These are phyloP conservation scores for Schrankia costaestrigalis DNA, from an alignment of 2,888 invertebrate species.

Conservation along the genomic window DNA sequence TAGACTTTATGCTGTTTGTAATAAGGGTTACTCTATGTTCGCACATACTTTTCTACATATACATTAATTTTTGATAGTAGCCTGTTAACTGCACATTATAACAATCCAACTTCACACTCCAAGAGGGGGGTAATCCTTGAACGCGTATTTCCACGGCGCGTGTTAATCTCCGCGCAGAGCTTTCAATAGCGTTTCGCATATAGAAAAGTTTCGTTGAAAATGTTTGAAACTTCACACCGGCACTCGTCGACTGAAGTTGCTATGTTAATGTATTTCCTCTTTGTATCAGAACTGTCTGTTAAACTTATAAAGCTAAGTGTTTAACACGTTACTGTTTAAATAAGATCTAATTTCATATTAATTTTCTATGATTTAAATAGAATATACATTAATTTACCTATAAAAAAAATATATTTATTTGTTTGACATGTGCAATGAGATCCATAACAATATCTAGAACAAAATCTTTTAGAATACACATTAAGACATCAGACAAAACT, in stretches of 20 bases:
- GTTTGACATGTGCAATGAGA: too few relatives aligned
- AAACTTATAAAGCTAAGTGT: conserved; percentile 41
- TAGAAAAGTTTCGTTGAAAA: conserved; percentile 75
- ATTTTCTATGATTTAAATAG: not conserved
- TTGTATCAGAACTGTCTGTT: conserved; percentile 69
- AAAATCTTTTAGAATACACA: too few relatives aligned
- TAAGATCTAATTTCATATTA: not conserved
- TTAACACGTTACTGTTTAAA: conserved; percentile 3
- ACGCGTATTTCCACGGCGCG: conserved; percentile 67
- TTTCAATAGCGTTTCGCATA: conserved; percentile 75
- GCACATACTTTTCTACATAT: not conserved
- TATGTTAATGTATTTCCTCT: conserved; percentile 77
- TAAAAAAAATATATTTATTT: too few relatives aligned
- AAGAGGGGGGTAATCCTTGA: conserved; percentile 63
- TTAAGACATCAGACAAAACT: too few relatives aligned
- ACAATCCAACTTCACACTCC: conserved; percentile 68
- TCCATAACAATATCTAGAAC: too few relatives aligned
- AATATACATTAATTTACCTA: too few relatives aligned
- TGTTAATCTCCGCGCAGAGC: conserved; percentile 73
- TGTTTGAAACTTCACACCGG: conserved; percentile 70
- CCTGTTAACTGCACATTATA: conserved; percentile 45
- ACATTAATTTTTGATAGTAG: conserved; percentile 46
- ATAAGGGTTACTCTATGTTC: too few relatives aligned
- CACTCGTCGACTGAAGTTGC: conserved; percentile 58
- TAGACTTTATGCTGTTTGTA: too few relatives aligned